A percentile compares a stretch with the other conserved stretches of the same genome.
These are phyloP conservation scores for Ichneumon xanthorius DNA, from an alignment of 2,888 invertebrate genomes.

Conservation along the genomic window DNA sequence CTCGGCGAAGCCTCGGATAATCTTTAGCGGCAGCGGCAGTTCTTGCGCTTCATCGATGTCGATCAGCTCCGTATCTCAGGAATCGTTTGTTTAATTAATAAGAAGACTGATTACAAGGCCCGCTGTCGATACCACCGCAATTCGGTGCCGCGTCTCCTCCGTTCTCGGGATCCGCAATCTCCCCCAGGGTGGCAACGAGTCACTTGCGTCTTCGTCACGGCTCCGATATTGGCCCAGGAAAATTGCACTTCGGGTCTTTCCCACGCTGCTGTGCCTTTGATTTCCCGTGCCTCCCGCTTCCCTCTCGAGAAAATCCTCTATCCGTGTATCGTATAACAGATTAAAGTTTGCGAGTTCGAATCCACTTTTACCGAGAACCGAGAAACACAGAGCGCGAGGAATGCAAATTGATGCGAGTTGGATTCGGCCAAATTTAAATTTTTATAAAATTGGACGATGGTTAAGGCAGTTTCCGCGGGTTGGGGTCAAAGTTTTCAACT, in stretches of 20 bases:
- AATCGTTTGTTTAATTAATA: constrained; percentile 79
- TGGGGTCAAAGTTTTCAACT: too few relatives aligned
- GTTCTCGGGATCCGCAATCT: constrained; percentile 38
- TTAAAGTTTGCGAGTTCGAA: constrained; percentile 10
- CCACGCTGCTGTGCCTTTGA: constrained; percentile 8
- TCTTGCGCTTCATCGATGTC: constrained; percentile 47
- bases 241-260: constrained; percentile 50
- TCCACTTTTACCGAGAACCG: neutral
- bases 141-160: constrained; percentile 56
- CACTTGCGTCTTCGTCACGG: constrained; percentile 23
- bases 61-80: constrained; percentile 54
- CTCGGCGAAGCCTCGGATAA: constrained; percentile 41
- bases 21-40: constrained; percentile 1
- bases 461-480: too few relatives aligned
- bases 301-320: neutral
- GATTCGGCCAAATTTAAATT: neutral
- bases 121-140: constrained; percentile 63
- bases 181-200: constrained; percentile 52
- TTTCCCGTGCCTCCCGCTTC: neutral
- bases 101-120: constrained; percentile 77
- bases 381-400: constrained; percentile 26
- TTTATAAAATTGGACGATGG: too few relatives aligned
- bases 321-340: constrained; percentile 15
- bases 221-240: constrained; percentile 44
- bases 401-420: neutral